Conservation (phyloP, 2,888 invertebrate genomes). For the Pseudeuparius sepicola region DNA sequence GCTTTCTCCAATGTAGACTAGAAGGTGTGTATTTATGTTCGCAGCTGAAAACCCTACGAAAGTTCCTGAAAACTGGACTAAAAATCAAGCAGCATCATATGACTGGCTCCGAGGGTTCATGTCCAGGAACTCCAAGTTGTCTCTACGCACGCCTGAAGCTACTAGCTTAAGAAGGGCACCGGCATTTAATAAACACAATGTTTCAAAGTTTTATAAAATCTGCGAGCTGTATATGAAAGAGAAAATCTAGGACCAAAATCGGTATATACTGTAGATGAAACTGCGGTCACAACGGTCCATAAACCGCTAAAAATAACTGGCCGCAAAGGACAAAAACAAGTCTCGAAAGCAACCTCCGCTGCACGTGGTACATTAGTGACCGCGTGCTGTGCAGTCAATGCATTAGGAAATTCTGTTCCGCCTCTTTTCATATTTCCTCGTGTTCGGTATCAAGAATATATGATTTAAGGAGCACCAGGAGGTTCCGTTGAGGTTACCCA, state of each 20-base stretch:
- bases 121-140: slow-evolving; percentile 14
- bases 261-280: slow-evolving; percentile 10
- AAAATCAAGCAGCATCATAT: slow-evolving; percentile 12
- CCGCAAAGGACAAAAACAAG: slow-evolving; percentile 13
- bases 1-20: slow-evolving; percentile 17
- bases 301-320: slow-evolving; percentile 15
- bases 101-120: slow-evolving; percentile 16
- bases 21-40: slow-evolving; percentile 15
- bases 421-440: slow-evolving; percentile 13
- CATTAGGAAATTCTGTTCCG: slow-evolving; percentile 17
- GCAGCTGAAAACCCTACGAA: slow-evolving; percentile 14
- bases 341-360: slow-evolving; percentile 14
- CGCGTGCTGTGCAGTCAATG: slow-evolving; percentile 17
- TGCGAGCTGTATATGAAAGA: slow-evolving; percentile 16
- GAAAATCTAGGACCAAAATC: slow-evolving; percentile 15
- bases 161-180: slow-evolving; percentile 18
- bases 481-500: slow-evolving; percentile 17
- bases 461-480: slow-evolving; percentile 19
- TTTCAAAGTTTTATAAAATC: slow-evolving; percentile 16
- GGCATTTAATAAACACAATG: slow-evolving; percentile 20
- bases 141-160: slow-evolving; percentile 14
- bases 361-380: slow-evolving; percentile 12
- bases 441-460: slow-evolving; percentile 16
- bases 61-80: slow-evolving; percentile 16
- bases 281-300: slow-evolving; percentile 10